phyloP scores from a whole-genome alignment of 2,888 invertebrate genomes.

The Salpingus planirostris region DNA sequence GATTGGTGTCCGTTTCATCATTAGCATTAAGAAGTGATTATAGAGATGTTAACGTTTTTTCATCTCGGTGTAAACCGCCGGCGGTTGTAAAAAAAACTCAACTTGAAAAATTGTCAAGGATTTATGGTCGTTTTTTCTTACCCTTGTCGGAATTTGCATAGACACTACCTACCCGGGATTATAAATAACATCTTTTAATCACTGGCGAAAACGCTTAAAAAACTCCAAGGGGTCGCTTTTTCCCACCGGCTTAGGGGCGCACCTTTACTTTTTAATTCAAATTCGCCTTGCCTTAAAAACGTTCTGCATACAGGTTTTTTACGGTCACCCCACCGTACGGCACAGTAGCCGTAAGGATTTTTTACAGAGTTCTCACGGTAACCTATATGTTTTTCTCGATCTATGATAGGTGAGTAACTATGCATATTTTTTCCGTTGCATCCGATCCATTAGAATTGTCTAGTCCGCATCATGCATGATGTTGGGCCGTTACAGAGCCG shows the following conservation, averaged over 20 bases:
- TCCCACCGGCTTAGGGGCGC: conserved; percentile 29
- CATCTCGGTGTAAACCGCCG: conserved; percentile 15
- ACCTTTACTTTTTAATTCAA: conserved; percentile 21
- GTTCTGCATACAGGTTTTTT: conserved; percentile 26
- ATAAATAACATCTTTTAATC: conserved; percentile 32
- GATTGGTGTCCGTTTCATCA: too few species aligned
- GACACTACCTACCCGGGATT: conserved; percentile 16
- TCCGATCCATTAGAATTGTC: too few species aligned
- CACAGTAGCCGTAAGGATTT: conserved; percentile 19
- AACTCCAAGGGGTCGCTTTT: conserved; percentile 29
- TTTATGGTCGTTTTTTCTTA: conserved; percentile 30
- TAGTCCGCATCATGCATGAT: too few species aligned
- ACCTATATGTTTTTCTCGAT: conserved; percentile 22
- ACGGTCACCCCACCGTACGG: conserved; percentile 7
- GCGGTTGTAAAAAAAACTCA: conserved; percentile 16
- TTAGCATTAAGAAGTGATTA: conserved; percentile 27
- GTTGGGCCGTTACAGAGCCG: too few species aligned
- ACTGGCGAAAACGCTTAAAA: conserved; percentile 16
- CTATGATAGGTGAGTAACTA: too few species aligned
- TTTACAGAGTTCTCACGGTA: conserved; percentile 29
- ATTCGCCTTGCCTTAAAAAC: conserved; percentile 25
- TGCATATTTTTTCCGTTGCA: too few species aligned
- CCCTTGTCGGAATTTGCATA: conserved; percentile 25
- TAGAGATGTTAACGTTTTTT: conserved; percentile 27
- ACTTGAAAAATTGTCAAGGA: conserved; percentile 36